phyloP scores from a whole-genome alignment of 2,888 invertebrate species.

The Copidosoma aretas region DNA sequence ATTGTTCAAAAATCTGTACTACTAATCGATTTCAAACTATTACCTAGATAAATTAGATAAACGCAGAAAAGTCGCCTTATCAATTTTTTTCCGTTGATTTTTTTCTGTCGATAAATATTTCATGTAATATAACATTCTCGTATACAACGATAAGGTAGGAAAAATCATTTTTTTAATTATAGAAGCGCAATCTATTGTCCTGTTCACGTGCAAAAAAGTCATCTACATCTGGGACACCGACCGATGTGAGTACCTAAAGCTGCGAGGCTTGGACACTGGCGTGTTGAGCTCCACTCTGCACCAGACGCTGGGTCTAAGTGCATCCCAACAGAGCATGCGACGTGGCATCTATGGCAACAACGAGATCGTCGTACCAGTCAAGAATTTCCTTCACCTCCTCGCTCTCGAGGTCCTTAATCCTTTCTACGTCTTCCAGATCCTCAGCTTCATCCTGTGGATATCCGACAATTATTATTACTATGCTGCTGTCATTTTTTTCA shows the following conservation, averaged over 20 bases:
- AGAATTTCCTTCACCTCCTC: slow-evolving; percentile 74
- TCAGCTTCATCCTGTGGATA: slow-evolving; percentile 89
- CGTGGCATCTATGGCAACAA: slow-evolving; percentile 83
- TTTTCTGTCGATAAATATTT: no score
- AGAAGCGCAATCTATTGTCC: slow-evolving; percentile 41
- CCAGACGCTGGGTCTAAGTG: slow-evolving; percentile 68
- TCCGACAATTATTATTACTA: slow-evolving; percentile 90
- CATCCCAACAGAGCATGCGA: slow-evolving; percentile 72
- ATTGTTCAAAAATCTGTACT: no score
- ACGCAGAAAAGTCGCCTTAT: no score
- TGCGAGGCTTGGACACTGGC: slow-evolving; percentile 77
- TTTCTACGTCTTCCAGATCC: slow-evolving; percentile 94
- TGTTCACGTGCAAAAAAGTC: slow-evolving; percentile 83
- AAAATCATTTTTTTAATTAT: slow-evolving; percentile 2
- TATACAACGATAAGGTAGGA: no score
- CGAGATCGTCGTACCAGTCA: slow-evolving; percentile 82
- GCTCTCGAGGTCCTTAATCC: slow-evolving; percentile 88
- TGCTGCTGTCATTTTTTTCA: slow-evolving; percentile 82
- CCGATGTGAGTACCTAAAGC: slow-evolving; percentile 72
- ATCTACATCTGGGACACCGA: slow-evolving; percentile 81
- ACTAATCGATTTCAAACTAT: no score
- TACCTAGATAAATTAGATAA: no score
- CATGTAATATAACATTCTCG: no score
- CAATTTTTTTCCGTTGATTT: no score
- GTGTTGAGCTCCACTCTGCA: slow-evolving; percentile 72